phyloP scores from a whole-genome alignment of 2,113 vertebrate species.

The Semnopithecus entellus region DNA sequence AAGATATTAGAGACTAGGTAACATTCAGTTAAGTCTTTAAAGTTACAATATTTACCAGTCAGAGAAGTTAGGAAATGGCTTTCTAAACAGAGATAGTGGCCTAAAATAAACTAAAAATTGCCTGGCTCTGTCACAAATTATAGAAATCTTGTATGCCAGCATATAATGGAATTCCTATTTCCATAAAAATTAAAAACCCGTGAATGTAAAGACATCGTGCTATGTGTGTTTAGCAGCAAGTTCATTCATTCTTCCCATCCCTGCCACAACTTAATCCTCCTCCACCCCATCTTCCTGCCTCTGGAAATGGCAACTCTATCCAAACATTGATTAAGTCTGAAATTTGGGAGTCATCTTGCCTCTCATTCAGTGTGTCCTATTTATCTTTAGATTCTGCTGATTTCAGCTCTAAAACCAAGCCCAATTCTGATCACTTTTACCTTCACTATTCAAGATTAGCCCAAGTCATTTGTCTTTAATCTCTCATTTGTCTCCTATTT shows the following conservation, averaged over 20 bases:
- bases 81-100: not conserved
- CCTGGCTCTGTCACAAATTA: not conserved
- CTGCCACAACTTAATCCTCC: not conserved
- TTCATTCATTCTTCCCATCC: not conserved
- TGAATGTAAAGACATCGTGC: not conserved
- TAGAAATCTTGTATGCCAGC: not conserved
- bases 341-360: not conserved
- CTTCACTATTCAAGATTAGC: not conserved
- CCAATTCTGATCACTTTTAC: not conserved
- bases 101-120: constrained; percentile 26
- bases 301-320: not conserved
- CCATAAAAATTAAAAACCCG: not conserved
- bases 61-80: not conserved
- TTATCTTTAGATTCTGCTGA: not conserved
- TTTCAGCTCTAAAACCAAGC: not conserved
- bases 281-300: not conserved
- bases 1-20: not conserved
- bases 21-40: constrained; percentile 14
- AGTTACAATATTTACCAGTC: not conserved
- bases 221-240: not conserved
- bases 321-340: not conserved
- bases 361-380: not conserved
- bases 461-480: not conserved
- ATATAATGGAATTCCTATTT: not conserved
- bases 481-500: not conserved